Conservation (phyloP, 1,140 invertebrate genomes). For the Hirudo medicinalis region DNA sequence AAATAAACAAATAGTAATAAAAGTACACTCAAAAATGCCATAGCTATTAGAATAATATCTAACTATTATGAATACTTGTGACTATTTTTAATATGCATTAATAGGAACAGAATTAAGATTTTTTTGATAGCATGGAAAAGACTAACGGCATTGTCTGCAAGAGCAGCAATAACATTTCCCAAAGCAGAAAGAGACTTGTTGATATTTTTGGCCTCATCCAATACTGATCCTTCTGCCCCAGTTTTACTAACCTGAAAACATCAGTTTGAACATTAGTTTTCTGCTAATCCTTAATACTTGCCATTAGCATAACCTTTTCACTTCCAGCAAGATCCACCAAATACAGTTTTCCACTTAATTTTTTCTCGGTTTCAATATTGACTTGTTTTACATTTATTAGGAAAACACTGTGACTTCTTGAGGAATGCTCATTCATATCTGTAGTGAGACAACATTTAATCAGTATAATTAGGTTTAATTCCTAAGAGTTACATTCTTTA, state of each 20-base stretch:
- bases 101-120: neutral
- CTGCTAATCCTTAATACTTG: neutral
- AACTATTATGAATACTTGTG: neutral
- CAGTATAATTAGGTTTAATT: too few species aligned
- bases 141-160: conserved; percentile 83
- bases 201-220: conserved; percentile 99
- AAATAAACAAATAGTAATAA: neutral
- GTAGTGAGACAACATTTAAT: conserved; percentile 12
- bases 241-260: conserved; percentile 78
- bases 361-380: conserved; percentile 97
- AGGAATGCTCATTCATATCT: conserved; percentile 99
- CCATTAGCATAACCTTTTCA: conserved; percentile 65
- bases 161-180: conserved; percentile 94
- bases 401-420: conserved; percentile 96
- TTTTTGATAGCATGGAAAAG: conserved; percentile 10
- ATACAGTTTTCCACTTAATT: conserved; percentile 91
- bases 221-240: conserved; percentile 91
- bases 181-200: conserved; percentile 98
- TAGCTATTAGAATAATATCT: neutral
- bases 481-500: too few species aligned
- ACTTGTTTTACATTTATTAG: conserved; percentile 99
- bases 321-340: conserved; percentile 98
- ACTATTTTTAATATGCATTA: neutral
- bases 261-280: too few species aligned
- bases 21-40: neutral